These are phyloP conservation scores for Stercorarius parasiticus DNA, from an alignment of 2,113 vertebrate genomes.

Conservation along the genomic window DNA sequence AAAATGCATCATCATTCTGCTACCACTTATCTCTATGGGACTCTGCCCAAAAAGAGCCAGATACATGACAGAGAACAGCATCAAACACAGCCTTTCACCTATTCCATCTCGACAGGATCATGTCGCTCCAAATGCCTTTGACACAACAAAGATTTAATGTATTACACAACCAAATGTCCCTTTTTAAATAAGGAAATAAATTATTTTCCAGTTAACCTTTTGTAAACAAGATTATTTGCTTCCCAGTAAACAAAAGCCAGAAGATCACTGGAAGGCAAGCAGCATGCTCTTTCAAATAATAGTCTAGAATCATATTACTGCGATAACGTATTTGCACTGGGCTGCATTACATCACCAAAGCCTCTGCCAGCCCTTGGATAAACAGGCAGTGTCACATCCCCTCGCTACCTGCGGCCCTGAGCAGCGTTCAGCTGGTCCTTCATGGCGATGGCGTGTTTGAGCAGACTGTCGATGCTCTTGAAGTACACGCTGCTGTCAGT, in stretches of 20 bases:
- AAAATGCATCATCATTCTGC: background rate
- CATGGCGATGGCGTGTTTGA: constrained; percentile 82
- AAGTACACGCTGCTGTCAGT: constrained; percentile 91
- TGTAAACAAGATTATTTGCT: background rate
- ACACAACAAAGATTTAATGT: background rate
- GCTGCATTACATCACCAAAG: background rate
- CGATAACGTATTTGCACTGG: background rate
- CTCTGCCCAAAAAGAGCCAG: background rate
- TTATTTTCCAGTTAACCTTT: background rate
- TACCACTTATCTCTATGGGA: background rate
- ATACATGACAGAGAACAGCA: background rate
- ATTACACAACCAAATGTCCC: background rate
- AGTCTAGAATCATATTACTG: background rate
- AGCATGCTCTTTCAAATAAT: background rate
- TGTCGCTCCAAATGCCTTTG: background rate
- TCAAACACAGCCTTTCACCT: background rate
- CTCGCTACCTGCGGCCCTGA: constrained; percentile 86
- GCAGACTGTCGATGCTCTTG: constrained; percentile 89
- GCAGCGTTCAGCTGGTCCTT: constrained; percentile 84
- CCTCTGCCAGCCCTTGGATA: background rate
- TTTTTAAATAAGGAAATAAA: background rate
- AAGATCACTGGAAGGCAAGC: background rate
- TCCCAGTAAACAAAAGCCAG: background rate
- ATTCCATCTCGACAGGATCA: background rate
- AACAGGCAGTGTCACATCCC: background rate